phyloP scores from a whole-genome alignment of 1,140 invertebrate genomes.

The Oedothorax gibbosus region DNA sequence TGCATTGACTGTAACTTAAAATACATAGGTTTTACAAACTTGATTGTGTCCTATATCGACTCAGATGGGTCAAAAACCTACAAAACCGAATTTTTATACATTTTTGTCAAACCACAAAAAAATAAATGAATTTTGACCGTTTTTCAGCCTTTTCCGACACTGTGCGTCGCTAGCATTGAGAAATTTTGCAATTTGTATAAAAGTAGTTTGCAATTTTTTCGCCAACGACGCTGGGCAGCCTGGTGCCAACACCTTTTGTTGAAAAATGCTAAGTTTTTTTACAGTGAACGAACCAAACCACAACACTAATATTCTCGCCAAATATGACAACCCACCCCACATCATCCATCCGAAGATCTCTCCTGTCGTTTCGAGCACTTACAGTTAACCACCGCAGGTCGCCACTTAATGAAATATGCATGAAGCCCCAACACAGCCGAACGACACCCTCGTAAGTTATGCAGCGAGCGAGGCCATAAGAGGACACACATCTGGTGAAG shows the following conservation, averaged over 20 bases:
- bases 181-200: background rate
- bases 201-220: background rate
- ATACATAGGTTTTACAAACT: no score
- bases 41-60: no score
- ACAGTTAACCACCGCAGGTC: constrained; percentile 56
- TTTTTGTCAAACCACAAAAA: no score
- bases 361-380: constrained; percentile 49
- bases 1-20: no score
- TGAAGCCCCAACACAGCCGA: constrained; percentile 20
- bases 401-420: constrained; percentile 60
- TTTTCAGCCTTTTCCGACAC: no score
- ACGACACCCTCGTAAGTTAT: constrained; percentile 58
- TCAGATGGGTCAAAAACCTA: no score
- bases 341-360: background rate
- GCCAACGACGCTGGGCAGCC: no score
- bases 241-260: background rate
- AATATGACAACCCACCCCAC: background rate
- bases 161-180: no score
- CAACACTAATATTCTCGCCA: background rate
- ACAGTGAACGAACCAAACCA: background rate
- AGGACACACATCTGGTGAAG: constrained; percentile 49
- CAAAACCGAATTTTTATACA: no score
- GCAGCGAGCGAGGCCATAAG: constrained; percentile 55
- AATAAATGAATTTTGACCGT: no score
- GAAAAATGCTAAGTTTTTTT: background rate